Evolutionary conservation across 2,888 invertebrate species (phyloP), one percentile per base, ranked within the genome.

Genomic region (Dasysyrphus tricinctus): DNA sequence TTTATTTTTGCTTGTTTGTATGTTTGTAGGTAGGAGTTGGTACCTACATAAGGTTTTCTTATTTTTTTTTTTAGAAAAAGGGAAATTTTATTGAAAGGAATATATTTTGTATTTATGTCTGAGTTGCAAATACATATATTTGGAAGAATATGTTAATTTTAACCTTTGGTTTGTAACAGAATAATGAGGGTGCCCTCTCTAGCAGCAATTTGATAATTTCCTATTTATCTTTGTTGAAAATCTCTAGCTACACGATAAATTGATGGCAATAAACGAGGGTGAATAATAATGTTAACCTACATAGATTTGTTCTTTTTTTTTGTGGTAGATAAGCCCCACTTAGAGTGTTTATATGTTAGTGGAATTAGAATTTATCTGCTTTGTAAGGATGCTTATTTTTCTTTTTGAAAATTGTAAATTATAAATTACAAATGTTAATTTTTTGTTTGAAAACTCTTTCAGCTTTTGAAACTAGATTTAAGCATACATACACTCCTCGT

Each of bases 101-200:
- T 63, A 77, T 85, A 81, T 85, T 80, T 49, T 74, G 51, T 77
- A 77, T 81, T 80, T 78, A 57, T 42, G 39, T 24, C 24, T 73
- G 56, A 49, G 57, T 57, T 51, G 54, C 24, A 3, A 2, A 24
- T 24, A 24, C 3, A 56, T 49, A 67, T 76, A 54, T 16, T 47
- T 51, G 19, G 61, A 44, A 44, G 73, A 44, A 76, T 73, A 76
- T 76, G 84, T 80, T 54, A 76, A 80, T 80, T 76, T 57, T 42
- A 51, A 84, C 75, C 70, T 59, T 63, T 42, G 59, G 59, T 56
- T 49, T 56, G 74, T 65, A 63, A 61, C 74, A 32, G 49, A 59
- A 42, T 67, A 80, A 74, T 73, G 47, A 79, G 73, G 65, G 49
- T 79, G 37, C 39, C n/a, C n/a, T 24, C 39, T 59, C n/a, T 24